Percentiles rank a stretch among this genome's conserved stretches.
Conservation (phyloP, 2,888 invertebrate species). For the Tiphia femorata region DNA sequence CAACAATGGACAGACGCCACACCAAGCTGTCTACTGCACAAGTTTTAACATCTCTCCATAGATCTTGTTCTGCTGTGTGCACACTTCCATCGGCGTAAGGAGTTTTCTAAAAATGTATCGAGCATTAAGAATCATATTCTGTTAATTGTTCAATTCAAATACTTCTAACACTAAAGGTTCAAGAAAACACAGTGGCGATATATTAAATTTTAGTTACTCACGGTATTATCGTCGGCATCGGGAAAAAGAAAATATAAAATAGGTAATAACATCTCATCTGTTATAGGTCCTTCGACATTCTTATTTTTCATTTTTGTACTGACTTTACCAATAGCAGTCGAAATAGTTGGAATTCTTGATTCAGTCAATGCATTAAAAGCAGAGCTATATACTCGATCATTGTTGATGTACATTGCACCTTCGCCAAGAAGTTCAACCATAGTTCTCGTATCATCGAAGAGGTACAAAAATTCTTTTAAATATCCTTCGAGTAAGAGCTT, state of each 20-base stretch:
- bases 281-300: slow-evolving; percentile 82
- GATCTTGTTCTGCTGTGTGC: slow-evolving; percentile 57
- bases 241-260: slow-evolving; percentile 89
- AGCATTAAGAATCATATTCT: background rate
- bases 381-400: slow-evolving; percentile 64
- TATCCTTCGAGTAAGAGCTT: slow-evolving; percentile 84
- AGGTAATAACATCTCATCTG: slow-evolving; percentile 80
- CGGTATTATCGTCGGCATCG: slow-evolving; percentile 81
- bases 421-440: slow-evolving; percentile 73
- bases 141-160: background rate
- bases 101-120: slow-evolving; percentile 51
- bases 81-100: slow-evolving; percentile 58
- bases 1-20: slow-evolving; percentile 83
- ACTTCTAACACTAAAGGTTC: background rate
- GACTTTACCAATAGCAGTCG: slow-evolving; percentile 71
- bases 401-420: slow-evolving; percentile 59
- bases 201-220: slow-evolving; percentile 47
- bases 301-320: slow-evolving; percentile 69
- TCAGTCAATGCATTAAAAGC: slow-evolving; percentile 80
- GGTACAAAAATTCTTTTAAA: slow-evolving; percentile 78
- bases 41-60: slow-evolving; percentile 76
- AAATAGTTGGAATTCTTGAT: slow-evolving; percentile 78
- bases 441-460: slow-evolving; percentile 72
- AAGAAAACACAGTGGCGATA: no score
- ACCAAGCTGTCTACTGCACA: slow-evolving; percentile 84